Evolutionary conservation across 2,888 invertebrate genomes (phyloP).

Genomic region (Ametastegia equiseti): DNA sequence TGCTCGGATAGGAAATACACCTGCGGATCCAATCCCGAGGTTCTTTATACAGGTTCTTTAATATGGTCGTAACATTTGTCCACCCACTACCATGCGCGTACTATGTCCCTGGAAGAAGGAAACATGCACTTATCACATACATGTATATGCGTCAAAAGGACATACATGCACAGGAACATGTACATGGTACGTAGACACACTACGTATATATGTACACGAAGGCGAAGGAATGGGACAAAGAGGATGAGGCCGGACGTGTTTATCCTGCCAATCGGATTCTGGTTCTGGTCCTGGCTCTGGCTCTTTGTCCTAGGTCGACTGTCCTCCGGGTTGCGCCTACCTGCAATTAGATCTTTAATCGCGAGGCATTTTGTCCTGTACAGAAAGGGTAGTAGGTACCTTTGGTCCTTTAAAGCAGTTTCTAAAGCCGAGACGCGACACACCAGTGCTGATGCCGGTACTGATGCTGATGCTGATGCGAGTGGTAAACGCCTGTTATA

Average conservation of each 20-base stretch:
- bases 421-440: not conserved
- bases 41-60: not conserved
- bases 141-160: too few species aligned
- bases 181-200: too few species aligned
- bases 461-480: not conserved
- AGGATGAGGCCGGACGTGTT: conserved; percentile 20
- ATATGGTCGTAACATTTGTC: not conserved
- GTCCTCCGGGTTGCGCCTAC: conserved; percentile 4
- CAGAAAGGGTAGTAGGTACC: not conserved
- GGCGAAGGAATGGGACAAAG: not conserved
- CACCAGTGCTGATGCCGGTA: not conserved
- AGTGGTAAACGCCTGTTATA: conserved; percentile 1
- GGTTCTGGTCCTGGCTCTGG: not conserved
- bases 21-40: not conserved
- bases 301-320: not conserved
- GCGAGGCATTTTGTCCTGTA: not conserved
- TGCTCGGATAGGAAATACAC: not conserved
- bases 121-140: not conserved
- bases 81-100: not conserved
- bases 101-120: not conserved
- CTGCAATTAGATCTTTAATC: conserved; percentile 37
- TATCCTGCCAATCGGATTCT: conserved; percentile 15
- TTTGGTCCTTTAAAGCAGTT: not conserved
- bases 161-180: too few species aligned
- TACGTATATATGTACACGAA: too few species aligned